Conservation (phyloP, 2,888 invertebrate species). For the Thalpophila matura region DNA sequence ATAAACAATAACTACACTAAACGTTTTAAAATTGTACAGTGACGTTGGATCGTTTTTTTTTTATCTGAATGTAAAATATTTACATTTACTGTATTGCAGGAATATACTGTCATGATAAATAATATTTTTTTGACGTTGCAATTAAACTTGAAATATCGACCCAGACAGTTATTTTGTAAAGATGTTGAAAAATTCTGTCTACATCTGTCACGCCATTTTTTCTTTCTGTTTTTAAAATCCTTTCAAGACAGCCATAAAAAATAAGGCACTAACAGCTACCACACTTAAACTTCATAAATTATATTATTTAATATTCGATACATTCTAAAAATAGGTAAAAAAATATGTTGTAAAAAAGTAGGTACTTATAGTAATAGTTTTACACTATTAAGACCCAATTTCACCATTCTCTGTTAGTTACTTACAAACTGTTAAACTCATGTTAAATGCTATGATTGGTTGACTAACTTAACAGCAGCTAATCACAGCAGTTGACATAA, state of each 20-base stretch:
- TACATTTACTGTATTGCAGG: not conserved
- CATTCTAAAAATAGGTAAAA: slow-evolving; percentile 29
- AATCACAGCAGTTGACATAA: no score
- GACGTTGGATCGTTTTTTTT: not conserved
- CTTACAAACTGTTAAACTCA: no score
- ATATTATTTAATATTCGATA: slow-evolving; percentile 49
- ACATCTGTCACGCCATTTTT: not conserved
- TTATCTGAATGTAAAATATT: not conserved
- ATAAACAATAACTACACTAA: no score
- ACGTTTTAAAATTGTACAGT: not conserved
- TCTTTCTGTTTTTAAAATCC: slow-evolving; percentile 11
- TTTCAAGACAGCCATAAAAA: slow-evolving; percentile 12
- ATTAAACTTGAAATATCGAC: no score
- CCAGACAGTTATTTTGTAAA: not conserved
- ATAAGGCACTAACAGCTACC: slow-evolving; percentile 24
- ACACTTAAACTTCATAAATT: slow-evolving; percentile 44
- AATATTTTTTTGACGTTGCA: no score
- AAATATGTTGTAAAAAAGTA: slow-evolving; percentile 49
- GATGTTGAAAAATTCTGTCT: no score
- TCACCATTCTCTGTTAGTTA: no score
- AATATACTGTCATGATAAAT: no score
- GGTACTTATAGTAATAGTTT: slow-evolving; percentile 31
- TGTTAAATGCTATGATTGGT: no score
- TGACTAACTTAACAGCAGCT: no score
- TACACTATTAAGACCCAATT: slow-evolving; percentile 36